A percentile compares a stretch with the other conserved stretches of the same genome.
Evolutionary conservation across 2,888 invertebrate species (phyloP).

Genomic region (Sesia apiformis): DNA sequence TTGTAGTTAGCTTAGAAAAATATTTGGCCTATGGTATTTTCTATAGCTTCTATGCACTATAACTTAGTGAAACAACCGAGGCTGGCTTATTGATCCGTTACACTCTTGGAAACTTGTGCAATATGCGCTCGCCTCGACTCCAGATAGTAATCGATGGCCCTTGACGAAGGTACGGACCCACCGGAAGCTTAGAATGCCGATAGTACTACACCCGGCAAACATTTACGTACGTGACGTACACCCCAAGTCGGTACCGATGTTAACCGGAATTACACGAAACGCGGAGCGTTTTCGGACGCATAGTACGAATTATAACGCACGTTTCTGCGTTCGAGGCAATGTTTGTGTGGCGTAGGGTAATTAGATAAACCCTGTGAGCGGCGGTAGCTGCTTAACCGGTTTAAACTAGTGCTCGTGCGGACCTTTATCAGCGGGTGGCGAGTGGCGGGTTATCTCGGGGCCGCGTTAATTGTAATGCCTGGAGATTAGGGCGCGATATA

Average conservation of each 20-base stretch:
- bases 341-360: constrained; percentile 58
- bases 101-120: constrained; percentile 38
- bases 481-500: constrained; percentile 64
- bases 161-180: constrained; percentile 42
- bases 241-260: constrained; percentile 25
- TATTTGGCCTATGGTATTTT: not conserved
- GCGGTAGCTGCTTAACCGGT: constrained; percentile 66
- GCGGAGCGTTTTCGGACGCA: constrained; percentile 29
- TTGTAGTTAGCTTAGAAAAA: not conserved
- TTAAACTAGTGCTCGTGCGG: constrained; percentile 60
- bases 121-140: constrained; percentile 44
- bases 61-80: constrained; percentile 29
- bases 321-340: constrained; percentile 11
- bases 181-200: constrained; percentile 44
- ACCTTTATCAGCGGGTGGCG: constrained; percentile 71
- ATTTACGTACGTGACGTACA: constrained; percentile 58
- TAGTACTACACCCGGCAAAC: constrained; percentile 37
- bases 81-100: constrained; percentile 39
- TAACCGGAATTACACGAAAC: constrained; percentile 37
- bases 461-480: constrained; percentile 72
- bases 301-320: constrained; percentile 27
- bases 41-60: constrained; percentile 5
- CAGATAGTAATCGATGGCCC: constrained; percentile 61
- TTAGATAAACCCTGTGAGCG: constrained; percentile 66
- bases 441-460: constrained; percentile 68